Evolutionary conservation across 2,113 vertebrate genomes (phyloP).

Genomic region (Oreocharis arfaki): DNA sequence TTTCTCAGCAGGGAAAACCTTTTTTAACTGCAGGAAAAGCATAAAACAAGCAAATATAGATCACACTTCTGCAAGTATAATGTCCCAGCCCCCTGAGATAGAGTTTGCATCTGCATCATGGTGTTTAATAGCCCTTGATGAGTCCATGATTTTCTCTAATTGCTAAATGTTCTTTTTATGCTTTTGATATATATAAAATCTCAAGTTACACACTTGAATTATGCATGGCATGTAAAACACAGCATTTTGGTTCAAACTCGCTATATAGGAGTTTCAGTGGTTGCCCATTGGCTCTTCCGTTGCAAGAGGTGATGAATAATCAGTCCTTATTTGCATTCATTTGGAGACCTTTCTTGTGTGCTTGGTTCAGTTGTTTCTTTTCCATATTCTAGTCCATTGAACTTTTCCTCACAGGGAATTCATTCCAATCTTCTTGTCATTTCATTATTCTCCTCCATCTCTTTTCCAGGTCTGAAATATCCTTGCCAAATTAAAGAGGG

Average conservation of each 20-base stretch:
- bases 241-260: background rate
- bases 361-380: constrained; percentile 14
- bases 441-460: background rate
- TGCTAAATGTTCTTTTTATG: background rate
- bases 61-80: background rate
- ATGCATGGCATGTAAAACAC: background rate
- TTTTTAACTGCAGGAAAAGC: background rate
- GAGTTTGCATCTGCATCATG: background rate
- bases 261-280: background rate
- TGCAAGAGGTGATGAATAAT: constrained; percentile 30
- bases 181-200: background rate
- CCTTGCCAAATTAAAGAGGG: background rate
- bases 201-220: background rate
- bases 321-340: constrained; percentile 27
- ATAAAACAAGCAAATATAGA: background rate
- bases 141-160: background rate
- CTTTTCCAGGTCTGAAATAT: background rate
- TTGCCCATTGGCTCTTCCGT: constrained; percentile 1
- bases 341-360: background rate
- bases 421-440: background rate
- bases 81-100: background rate
- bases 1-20: background rate
- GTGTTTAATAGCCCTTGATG: constrained; percentile 2
- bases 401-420: background rate
- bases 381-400: background rate